Conservation (phyloP, 2,797 vertebrate species). For the Anomalospiza imberbis region DNA sequence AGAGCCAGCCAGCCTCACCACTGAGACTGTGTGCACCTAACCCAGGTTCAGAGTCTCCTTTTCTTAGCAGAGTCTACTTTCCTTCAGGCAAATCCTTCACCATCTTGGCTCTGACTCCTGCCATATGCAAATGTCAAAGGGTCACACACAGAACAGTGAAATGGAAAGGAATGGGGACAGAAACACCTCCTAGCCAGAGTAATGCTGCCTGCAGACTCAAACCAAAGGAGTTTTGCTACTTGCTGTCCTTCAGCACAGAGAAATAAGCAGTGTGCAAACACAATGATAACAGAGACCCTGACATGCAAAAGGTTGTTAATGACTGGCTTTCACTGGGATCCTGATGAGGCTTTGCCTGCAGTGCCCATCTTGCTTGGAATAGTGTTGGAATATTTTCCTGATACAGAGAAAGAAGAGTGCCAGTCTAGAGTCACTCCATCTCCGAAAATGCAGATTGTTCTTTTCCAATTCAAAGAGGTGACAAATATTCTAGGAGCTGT, state of each 20-base stretch:
- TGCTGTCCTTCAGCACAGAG: background rate
- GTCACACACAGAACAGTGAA: background rate
- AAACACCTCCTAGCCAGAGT: background rate
- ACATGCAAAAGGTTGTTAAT: background rate
- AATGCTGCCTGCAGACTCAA: background rate
- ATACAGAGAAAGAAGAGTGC: background rate
- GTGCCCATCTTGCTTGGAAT: background rate
- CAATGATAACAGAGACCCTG: background rate
- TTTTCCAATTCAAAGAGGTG: background rate
- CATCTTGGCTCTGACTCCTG: background rate
- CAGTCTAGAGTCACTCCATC: background rate
- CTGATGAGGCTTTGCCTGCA: background rate
- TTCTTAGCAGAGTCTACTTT: background rate
- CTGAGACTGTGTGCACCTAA: background rate
- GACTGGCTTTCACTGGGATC: background rate
- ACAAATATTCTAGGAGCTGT: background rate
- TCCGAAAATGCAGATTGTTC: background rate
- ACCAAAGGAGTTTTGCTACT: background rate
- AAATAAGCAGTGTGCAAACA: background rate
- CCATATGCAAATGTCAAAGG: background rate
- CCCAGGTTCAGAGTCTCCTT: background rate
- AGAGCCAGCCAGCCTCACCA: background rate
- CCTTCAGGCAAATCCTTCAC: slow-evolving; percentile 21
- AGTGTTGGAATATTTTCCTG: background rate
- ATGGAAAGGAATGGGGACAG: background rate